Evolutionary conservation across 2,888 invertebrate genomes (phyloP).

Genomic region (Clivina fossor): DNA sequence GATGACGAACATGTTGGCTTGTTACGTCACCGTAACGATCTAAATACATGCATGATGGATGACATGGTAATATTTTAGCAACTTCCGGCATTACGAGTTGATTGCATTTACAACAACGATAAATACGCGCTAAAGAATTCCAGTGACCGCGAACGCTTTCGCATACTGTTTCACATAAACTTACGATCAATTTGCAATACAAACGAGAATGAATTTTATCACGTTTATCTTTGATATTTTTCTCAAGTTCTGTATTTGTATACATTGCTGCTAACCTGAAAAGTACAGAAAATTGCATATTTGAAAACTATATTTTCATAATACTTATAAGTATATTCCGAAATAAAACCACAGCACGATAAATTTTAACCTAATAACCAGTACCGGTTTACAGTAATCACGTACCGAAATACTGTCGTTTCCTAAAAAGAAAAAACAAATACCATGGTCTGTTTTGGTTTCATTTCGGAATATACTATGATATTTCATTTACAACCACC

Average conservation of each 20-base stretch:
- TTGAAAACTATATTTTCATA: too few species aligned
- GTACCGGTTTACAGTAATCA: too few species aligned
- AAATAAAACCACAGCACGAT: too few species aligned
- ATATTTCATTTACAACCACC: constrained; percentile 49
- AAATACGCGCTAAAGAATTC: constrained; percentile 75
- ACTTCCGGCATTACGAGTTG: constrained; percentile 72
- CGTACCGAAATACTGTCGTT: too few species aligned
- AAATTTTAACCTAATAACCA: too few species aligned
- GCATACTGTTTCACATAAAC: constrained; percentile 73
- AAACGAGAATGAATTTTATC: constrained; percentile 85
- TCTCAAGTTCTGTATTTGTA: constrained; percentile 83
- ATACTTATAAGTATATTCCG: too few species aligned
- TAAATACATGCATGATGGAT: constrained; percentile 70
- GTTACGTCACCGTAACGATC: constrained; percentile 72
- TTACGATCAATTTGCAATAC: constrained; percentile 79
- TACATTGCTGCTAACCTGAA: constrained; percentile 81
- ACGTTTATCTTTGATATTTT: constrained; percentile 79
- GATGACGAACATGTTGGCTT: constrained; percentile 73
- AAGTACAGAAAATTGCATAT: too few species aligned
- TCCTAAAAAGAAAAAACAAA: too few species aligned
- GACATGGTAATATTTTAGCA: constrained; percentile 71
- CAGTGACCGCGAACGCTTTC: constrained; percentile 79
- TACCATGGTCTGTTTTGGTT: neutral
- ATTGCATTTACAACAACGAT: constrained; percentile 74
- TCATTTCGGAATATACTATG: constrained; percentile 2